Evolutionary conservation across 2,888 invertebrate genomes (phyloP).

Genomic region (Polydrusus cervinus): DNA sequence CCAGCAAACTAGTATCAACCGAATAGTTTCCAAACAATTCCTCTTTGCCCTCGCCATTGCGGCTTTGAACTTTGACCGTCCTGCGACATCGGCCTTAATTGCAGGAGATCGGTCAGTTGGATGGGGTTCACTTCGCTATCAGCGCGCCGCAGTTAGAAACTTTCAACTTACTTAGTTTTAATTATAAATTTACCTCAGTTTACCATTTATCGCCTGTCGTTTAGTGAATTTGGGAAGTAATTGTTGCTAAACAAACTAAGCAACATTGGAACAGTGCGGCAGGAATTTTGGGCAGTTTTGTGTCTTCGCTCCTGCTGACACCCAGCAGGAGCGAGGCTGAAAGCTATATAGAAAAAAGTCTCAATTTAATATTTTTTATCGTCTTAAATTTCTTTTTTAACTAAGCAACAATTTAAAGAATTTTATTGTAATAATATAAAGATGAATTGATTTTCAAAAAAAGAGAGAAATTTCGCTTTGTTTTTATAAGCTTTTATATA

Average conservation of each 20-base stretch:
- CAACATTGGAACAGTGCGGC: not conserved
- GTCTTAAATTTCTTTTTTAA: no score
- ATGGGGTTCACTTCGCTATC: slow-evolving; percentile 23
- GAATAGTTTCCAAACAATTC: slow-evolving; percentile 27
- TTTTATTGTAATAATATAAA: no score
- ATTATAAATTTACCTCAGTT: slow-evolving; percentile 41
- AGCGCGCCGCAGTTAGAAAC: slow-evolving; percentile 37
- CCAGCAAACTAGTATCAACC: not conserved
- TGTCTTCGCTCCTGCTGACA: no score
- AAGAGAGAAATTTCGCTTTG: no score
- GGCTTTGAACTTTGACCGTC: slow-evolving; percentile 20
- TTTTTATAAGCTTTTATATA: no score
- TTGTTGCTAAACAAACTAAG: not conserved
- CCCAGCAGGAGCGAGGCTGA: no score
- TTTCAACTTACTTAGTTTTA: slow-evolving; percentile 47
- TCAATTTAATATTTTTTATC: no score
- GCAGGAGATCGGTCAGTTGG: slow-evolving; percentile 39
- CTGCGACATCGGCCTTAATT: slow-evolving; percentile 29
- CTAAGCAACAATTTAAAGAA: no score
- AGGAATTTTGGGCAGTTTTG: no score
- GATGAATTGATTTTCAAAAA: no score
- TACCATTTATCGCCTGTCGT: slow-evolving; percentile 23
- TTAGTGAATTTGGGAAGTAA: slow-evolving; percentile 19
- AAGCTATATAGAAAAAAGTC: no score
- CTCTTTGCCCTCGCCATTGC: slow-evolving; percentile 26